Evolutionary conservation across 2,888 invertebrate species (phyloP).

Genomic region (Drosophila kuntzei): DNA sequence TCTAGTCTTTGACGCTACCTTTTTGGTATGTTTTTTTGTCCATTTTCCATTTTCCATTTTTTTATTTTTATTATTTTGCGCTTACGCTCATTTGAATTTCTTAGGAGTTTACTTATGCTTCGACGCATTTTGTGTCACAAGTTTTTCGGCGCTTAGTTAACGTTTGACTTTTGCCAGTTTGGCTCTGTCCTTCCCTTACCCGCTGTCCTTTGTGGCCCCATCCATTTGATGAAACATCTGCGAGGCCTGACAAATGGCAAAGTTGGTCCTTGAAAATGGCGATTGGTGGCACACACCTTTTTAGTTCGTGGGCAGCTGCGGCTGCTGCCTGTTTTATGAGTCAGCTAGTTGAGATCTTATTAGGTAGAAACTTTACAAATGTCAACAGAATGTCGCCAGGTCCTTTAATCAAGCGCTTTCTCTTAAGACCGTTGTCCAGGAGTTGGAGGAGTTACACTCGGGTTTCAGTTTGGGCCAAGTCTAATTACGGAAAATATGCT

Average conservation of each 20-base stretch:
- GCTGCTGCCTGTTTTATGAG: constrained; percentile 50
- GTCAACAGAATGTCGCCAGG: constrained; percentile 69
- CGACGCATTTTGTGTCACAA: constrained; percentile 72
- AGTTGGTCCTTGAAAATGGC: constrained; percentile 53
- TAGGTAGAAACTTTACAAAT: constrained; percentile 69
- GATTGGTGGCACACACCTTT: constrained; percentile 26
- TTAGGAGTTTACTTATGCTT: constrained; percentile 76
- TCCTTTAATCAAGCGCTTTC: constrained; percentile 68
- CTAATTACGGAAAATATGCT: constrained; percentile 58
- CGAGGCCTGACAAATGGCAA: constrained; percentile 51
- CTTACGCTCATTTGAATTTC: constrained; percentile 79
- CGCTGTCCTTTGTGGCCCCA: constrained; percentile 8
- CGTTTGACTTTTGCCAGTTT: constrained; percentile 76
- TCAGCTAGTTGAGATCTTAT: constrained; percentile 55
- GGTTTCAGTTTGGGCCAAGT: constrained; percentile 22
- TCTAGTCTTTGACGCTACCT: constrained; percentile 41
- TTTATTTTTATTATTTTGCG: constrained; percentile 50
- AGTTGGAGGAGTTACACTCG: constrained; percentile 5
- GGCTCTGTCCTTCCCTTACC: constrained; percentile 12
- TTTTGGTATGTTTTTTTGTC: constrained; percentile 17
- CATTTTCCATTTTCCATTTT: constrained; percentile 25
- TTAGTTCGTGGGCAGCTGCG: constrained; percentile 44
- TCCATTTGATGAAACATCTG: constrained; percentile 9
- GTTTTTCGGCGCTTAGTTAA: constrained; percentile 80
- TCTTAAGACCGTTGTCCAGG: constrained; percentile 1